These are phyloP conservation scores for Hepsetus odoe DNA, from an alignment of 2,113 vertebrate genomes.

Conservation along the genomic window DNA sequence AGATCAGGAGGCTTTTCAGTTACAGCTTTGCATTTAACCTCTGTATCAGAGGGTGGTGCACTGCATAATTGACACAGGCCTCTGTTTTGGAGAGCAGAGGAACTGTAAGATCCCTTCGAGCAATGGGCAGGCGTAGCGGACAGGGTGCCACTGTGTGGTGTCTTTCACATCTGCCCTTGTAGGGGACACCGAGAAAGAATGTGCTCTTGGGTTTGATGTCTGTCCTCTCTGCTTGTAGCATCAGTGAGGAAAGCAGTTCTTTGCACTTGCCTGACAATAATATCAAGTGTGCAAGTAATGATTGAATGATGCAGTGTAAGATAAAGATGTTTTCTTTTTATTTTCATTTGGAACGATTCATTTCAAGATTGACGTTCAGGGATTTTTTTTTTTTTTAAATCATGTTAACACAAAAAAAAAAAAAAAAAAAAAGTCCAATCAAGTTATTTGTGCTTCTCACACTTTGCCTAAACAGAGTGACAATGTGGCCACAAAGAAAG, in stretches of 20 bases:
- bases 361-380: not conserved
- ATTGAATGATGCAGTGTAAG: not conserved
- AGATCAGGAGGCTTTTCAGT: slow-evolving; percentile 24
- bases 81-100: slow-evolving; percentile 8
- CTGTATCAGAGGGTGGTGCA: slow-evolving; percentile 61
- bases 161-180: slow-evolving; percentile 21
- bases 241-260: slow-evolving; percentile 16
- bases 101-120: slow-evolving; percentile 17
- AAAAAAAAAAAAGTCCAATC: slow-evolving; percentile 13
- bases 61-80: slow-evolving; percentile 1
- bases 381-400: not conserved
- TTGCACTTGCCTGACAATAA: slow-evolving; percentile 7
- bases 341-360: not conserved
- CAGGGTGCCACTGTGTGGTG: slow-evolving; percentile 54
- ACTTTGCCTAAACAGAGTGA: slow-evolving; percentile 63
- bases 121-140: slow-evolving; percentile 2
- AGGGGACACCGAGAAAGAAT: slow-evolving; percentile 5
- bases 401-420: not conserved
- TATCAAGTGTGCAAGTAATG: not conserved
- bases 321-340: not conserved
- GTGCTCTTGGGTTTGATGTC: not conserved
- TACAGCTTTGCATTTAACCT: slow-evolving; percentile 51
- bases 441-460: not conserved
- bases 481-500: slow-evolving; percentile 52
- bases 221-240: not conserved